Evolutionary conservation across 2,797 vertebrate genomes (phyloP), one percentile per base, ranked within the genome.

Genomic region (Pseudochirops corinnae): DNA sequence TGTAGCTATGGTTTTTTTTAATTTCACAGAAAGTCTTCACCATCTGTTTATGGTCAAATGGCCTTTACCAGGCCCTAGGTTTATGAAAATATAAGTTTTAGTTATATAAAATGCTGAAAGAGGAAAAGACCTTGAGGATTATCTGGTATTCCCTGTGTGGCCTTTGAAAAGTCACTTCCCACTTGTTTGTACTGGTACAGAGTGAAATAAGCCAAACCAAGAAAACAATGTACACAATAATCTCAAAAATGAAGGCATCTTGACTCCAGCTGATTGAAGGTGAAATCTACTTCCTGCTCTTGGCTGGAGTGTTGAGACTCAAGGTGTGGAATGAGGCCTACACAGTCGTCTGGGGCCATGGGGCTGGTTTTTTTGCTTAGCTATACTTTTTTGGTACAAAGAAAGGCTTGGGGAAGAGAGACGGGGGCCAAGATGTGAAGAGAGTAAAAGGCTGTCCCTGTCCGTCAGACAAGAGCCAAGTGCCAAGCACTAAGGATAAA

Each of bases 361-460:
- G n/a, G 33, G 33, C 14, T 74, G n/a, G 5, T 9, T 74, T 74
- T 74, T 56, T 39, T 74, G 67, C 18, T 74, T 21, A 74, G 16
- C 67, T 82, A 46, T 24, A 24, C 18, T 39, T 39, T 67, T 74
- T 67, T 74, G n/a, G 39, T 21, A 82, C 74, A 82, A 39, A 82
- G 18, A 9, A 24, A 82, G 7, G 21, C n/a, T 21, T 2, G n/a
- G 6, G 7, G n/a, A 0, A 2, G 16, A 16, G 0, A 5, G 18
- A 2, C 1, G 2, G 7, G 16, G n/a, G 5, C 16, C 18, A 6
- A 16, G 11, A 82, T 24, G n/a, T n/a, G n/a, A n/a, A n/a, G 33
- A 18, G 14, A 18, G n/a, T 74, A n/a, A n/a, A 74, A 74, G 33
- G n/a, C n/a, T 74, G 33, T 74, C 33, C 7, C n/a, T 74, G 33